Base-by-base conservation (phyloP, 1,140 invertebrate genomes). In the Drosophila arizonae region DNA sequence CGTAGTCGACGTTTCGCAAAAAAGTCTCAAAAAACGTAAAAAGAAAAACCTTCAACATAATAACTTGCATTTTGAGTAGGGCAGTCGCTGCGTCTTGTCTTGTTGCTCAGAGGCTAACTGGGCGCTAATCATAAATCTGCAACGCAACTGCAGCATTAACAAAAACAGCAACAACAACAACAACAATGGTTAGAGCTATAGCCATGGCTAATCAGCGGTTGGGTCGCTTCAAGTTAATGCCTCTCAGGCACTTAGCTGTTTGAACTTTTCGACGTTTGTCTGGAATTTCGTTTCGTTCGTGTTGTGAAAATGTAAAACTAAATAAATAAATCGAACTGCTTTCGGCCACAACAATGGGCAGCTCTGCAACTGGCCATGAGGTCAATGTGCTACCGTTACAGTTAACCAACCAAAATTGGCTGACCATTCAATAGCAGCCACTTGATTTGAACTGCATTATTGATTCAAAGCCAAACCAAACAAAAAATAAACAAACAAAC, bases 51-150 rank as follows among this genome's bases (percentile, higher is more conserved):
- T 86, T 87, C 76, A 77, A 87, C 58, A 74, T 87, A 86, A 86
- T 86, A 86, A 87, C 82, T 86, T 86, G 82, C 82, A 87, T 86
- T 86, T 86, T 82, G 82, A 86, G 82, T 86, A 86, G 82, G 82
- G 82, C 82, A 87, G 45, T 70, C 76, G 71, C 45, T 76, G 79
- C 81, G 81, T 85, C 73, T 79, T n/a, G 64, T 51, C 50, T 62
- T 62, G n/a, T 28, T 39, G 68, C 55, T 76, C 51, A 50, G 21
- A 68, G 52, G 71, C 67, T 73, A 77, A 63, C 78, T 52, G 78
- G 69, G 79, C 76, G 80, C 82, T 86, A 86, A 86, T 86, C 82
- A 86, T 86, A 86, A 86, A 86, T 86, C 82, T 87, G 78, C 79
- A 87, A 82, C 79, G 82, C 82, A 86, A 72, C 79, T 75, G 50